phyloP scores from a whole-genome alignment of 2,888 invertebrate species.

The Lypha dubia region DNA sequence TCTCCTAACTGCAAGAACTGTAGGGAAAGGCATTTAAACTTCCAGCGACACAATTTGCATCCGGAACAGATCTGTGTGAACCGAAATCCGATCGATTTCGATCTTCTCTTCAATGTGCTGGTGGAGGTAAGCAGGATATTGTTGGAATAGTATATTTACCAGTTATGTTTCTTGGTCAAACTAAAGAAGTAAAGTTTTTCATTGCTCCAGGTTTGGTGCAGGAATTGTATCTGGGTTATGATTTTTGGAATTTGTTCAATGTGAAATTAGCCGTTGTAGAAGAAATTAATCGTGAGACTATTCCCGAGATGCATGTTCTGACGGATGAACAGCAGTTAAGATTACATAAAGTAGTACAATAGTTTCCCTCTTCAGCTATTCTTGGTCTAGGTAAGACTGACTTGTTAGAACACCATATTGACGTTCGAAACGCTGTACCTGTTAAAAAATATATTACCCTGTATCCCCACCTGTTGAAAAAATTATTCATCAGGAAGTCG shows the following conservation, averaged over 20 bases:
- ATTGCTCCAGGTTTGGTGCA: slow-evolving; percentile 3
- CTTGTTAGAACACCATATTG: too few species aligned
- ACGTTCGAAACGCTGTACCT: too few species aligned
- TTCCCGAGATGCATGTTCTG: slow-evolving; percentile 3
- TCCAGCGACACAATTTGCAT: not conserved
- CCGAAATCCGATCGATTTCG: not conserved
- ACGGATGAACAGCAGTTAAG: too few species aligned
- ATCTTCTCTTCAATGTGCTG: too few species aligned
- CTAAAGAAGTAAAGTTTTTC: slow-evolving; percentile 13
- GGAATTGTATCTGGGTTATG: not conserved
- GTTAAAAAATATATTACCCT: too few species aligned
- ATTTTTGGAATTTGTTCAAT: slow-evolving; percentile 6
- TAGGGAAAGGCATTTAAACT: not conserved
- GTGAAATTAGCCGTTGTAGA: slow-evolving; percentile 8
- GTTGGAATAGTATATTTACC: not conserved
- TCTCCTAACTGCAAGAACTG: too few species aligned
- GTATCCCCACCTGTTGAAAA: too few species aligned
- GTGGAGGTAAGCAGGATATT: not conserved
- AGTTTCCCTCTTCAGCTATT: too few species aligned
- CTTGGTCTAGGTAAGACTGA: too few species aligned
- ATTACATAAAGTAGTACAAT: too few species aligned
- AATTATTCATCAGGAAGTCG: too few species aligned
- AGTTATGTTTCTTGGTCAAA: slow-evolving; percentile 4
- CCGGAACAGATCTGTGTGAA: slow-evolving; percentile 1
- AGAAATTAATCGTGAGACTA: not conserved